These are phyloP conservation scores for Charaxes varanes DNA, from an alignment of 1,140 invertebrate species.

Conservation along the genomic window DNA sequence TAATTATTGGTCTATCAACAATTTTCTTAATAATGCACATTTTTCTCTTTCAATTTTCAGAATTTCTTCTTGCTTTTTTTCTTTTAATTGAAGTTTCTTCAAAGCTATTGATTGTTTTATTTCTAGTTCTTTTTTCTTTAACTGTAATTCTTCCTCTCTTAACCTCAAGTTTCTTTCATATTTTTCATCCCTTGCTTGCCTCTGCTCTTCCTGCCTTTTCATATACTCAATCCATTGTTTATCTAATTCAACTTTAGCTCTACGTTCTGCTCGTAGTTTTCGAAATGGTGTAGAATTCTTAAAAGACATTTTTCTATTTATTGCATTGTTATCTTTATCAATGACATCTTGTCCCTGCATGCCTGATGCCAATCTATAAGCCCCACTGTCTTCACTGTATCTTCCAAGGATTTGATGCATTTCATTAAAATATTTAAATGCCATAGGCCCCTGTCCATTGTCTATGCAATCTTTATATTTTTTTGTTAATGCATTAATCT, in stretches of 20 bases:
- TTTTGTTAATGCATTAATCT: conserved; percentile 56
- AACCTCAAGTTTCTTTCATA: conserved; percentile 44
- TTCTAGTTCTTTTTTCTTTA: conserved; percentile 50
- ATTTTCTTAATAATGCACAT: conserved; percentile 42
- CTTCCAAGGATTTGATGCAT: conserved; percentile 54
- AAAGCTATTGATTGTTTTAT: conserved; percentile 50
- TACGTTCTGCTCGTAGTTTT: conserved; percentile 41
- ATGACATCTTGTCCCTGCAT: conserved; percentile 24
- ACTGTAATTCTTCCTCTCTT: conserved; percentile 45
- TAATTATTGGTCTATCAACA: conserved; percentile 19
- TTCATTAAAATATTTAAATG: conserved; percentile 57
- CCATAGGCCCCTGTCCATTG: conserved; percentile 37
- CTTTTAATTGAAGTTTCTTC: conserved; percentile 45
- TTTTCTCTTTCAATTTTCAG: conserved; percentile 53
- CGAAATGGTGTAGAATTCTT: conserved; percentile 37
- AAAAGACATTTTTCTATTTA: conserved; percentile 28
- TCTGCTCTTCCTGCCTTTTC: conserved; percentile 44
- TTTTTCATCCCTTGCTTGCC: conserved; percentile 41
- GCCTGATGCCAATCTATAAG: conserved; percentile 45
- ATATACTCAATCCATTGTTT: conserved; percentile 55
- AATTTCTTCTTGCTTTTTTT: conserved; percentile 50
- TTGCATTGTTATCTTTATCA: conserved; percentile 26
- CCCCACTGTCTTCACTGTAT: conserved; percentile 38
- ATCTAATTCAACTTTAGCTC: conserved; percentile 49
- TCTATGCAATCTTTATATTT: conserved; percentile 54